Evolutionary conservation across 2,888 invertebrate species (phyloP).

Genomic region (Desoria tigrina): DNA sequence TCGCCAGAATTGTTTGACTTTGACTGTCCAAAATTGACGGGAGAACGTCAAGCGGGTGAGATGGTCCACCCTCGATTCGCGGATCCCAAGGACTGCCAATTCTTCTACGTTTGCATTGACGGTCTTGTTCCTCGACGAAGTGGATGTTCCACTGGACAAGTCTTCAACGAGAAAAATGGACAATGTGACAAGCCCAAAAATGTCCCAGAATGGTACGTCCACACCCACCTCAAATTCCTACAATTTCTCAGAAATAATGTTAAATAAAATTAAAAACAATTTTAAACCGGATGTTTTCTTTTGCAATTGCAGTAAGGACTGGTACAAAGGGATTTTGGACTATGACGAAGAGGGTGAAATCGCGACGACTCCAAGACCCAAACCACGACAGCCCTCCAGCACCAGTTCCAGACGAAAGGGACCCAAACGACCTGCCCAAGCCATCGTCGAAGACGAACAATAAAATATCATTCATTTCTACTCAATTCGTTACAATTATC

Average conservation of each 20-base stretch:
- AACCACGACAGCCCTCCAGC: conserved; percentile 23
- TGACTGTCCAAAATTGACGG: conserved; percentile 74
- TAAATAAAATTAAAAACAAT: too few relatives aligned
- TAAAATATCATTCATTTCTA: too few relatives aligned
- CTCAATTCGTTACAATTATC: too few relatives aligned
- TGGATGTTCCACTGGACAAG: conserved; percentile 56
- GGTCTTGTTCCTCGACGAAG: conserved; percentile 58
- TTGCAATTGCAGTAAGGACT: conserved; percentile 69
- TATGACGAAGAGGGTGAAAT: conserved; percentile 70
- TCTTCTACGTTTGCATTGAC: conserved; percentile 88
- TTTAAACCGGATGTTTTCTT: conserved; percentile 12
- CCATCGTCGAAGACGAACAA: not conserved
- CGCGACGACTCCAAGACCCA: conserved; percentile 68
- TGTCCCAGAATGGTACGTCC: conserved; percentile 80
- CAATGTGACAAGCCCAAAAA: conserved; percentile 84
- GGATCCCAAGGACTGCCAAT: conserved; percentile 85
- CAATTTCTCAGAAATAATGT: too few relatives aligned
- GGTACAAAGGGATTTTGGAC: conserved; percentile 83
- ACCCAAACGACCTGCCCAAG: conserved; percentile 8
- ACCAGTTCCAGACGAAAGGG: conserved; percentile 3
- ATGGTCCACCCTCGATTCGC: conserved; percentile 75
- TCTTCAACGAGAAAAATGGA: conserved; percentile 77
- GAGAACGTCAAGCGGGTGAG: conserved; percentile 60
- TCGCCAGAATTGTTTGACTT: conserved; percentile 76
- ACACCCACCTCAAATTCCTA: conserved; percentile 10